Conservation (phyloP, 2,113 vertebrate species). For the Brachyhypopomus gauderio region DNA sequence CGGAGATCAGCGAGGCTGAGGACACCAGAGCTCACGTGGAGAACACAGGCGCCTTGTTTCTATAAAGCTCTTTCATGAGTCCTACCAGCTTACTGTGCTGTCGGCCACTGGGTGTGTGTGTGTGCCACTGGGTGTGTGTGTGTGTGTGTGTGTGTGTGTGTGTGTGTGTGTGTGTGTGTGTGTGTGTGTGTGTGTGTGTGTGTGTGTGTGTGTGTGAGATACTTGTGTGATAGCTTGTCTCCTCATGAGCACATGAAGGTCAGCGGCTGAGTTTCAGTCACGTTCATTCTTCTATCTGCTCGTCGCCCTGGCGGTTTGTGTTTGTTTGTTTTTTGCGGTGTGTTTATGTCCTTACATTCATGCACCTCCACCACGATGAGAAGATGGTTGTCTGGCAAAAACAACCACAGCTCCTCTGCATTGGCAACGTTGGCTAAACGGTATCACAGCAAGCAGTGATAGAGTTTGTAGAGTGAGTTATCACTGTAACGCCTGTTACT, state of each 20-base stretch:
- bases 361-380: background rate
- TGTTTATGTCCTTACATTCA: background rate
- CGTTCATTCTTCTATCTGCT: slow-evolving; percentile 22
- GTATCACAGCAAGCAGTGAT: background rate
- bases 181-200: slow-evolving; percentile 41
- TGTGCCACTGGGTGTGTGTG: too few relatives aligned
- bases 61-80: slow-evolving; percentile 77
- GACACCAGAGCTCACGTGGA: slow-evolving; percentile 73
- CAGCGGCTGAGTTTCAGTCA: slow-evolving; percentile 23
- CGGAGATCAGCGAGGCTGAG: slow-evolving; percentile 68
- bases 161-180: slow-evolving; percentile 26
- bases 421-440: too few relatives aligned
- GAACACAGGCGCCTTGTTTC: slow-evolving; percentile 81
- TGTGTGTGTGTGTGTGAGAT: background rate
- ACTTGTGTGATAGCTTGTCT: slow-evolving; percentile 58
- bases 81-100: slow-evolving; percentile 49
- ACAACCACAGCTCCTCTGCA: too few relatives aligned
- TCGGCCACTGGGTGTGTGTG: slow-evolving; percentile 31
- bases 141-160: too few relatives aligned
- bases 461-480: background rate
- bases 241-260: slow-evolving; percentile 47
- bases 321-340: background rate
- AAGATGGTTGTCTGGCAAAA: background rate
- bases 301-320: background rate
- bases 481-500: background rate